Base-by-base conservation (phyloP, 2,888 invertebrate species). In the Xestobium rufovillosum region DNA sequence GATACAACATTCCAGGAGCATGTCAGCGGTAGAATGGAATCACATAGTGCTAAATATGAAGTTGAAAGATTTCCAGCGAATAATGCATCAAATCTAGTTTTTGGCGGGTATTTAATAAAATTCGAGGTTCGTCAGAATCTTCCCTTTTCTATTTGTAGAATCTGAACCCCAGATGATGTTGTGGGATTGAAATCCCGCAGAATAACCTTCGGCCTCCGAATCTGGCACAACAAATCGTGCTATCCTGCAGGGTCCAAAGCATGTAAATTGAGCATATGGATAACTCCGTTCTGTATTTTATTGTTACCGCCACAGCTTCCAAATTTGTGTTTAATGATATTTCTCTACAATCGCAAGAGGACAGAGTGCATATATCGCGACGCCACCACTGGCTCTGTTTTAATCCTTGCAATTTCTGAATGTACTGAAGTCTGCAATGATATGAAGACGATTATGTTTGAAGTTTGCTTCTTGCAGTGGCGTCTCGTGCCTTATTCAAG, bases 111-210 rank as follows among this genome's bases (percentile, higher is more conserved):
- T 41, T 41, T 9, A 41, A 14, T 23, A 37, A 16, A 23, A 16
- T 1, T 26, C 34, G n/a, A 25, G 4, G 9, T 3, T 37, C 26
- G 33, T 30, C 13, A 41, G n/a, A 2, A 14, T 26, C 12, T 31
- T 26, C 17, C 34, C 41, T 25, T 27, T 33, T 12, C 13, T 8
- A 12, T 34, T 16, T 8, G 26, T 19, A 4, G 16, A 13, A 14
- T 23, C 25, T 10, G 42, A 34, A 13, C 38, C 42, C 32, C 38
- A 42, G 3, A 29, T 28, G 4, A 14, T 14, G 13, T 34, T 41
- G 14, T 38, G 34, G 4, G 19, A 13, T 41, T 41, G 28, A 41
- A 41, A 10, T 41, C 38, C 3, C 38, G 38, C 3, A 38, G 9
- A 3, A 41, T 26, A n/a, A 41, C 14, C n/a, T n/a, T n/a, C 4